Percentiles rank a stretch among this genome's conserved stretches.
phyloP scores from a whole-genome alignment of 2,888 invertebrate genomes.

The Cantharis rustica region DNA sequence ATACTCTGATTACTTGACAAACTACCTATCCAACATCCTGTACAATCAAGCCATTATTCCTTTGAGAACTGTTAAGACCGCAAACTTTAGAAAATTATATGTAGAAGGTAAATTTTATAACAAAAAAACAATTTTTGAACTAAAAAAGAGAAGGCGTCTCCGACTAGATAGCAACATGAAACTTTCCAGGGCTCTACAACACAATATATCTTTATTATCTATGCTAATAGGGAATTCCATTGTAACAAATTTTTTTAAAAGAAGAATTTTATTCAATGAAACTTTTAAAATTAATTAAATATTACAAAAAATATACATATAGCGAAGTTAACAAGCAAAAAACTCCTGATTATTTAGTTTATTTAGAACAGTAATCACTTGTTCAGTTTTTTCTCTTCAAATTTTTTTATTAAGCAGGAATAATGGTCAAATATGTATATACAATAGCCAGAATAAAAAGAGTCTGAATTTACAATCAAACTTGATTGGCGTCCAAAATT shows the following conservation, averaged over 20 bases:
- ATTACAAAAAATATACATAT: not conserved
- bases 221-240: not conserved
- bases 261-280: not conserved
- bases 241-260: not conserved
- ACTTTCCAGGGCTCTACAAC: not conserved
- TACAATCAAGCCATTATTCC: not conserved
- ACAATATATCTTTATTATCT: not conserved
- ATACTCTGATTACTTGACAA: not conserved
- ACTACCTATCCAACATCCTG: not conserved
- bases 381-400: too few species aligned
- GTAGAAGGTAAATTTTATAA: not conserved
- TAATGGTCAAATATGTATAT: too few species aligned
- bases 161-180: not conserved
- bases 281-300: not conserved
- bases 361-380: too few species aligned
- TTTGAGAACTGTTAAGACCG: not conserved
- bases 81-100: not conserved
- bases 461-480: too few species aligned
- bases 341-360: too few species aligned
- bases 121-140: not conserved
- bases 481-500: not conserved
- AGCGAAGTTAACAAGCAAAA: too few species aligned
- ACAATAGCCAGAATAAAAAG: too few species aligned
- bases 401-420: too few species aligned
- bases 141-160: not conserved